Percentiles rank a stretch among this genome's conserved stretches.
phyloP scores from a whole-genome alignment of 2,113 vertebrate genomes.

The Seriola rivoliana region DNA sequence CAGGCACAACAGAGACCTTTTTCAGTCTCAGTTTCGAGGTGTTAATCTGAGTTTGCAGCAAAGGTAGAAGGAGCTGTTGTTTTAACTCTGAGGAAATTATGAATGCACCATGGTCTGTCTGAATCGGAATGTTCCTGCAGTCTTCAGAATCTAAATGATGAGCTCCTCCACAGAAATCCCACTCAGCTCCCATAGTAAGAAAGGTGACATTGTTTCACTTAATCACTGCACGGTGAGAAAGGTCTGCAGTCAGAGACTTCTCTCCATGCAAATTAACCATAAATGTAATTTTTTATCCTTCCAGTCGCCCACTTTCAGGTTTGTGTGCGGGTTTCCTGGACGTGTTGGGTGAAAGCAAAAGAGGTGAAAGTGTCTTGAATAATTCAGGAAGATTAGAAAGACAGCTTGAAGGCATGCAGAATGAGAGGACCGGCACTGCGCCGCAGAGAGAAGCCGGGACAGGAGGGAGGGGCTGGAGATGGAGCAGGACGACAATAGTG shows the following conservation, averaged over 20 bases:
- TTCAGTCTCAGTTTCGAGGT: constrained; percentile 6
- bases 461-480: constrained; percentile 42
- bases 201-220: constrained; percentile 16
- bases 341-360: constrained; percentile 3
- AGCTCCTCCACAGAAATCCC: neutral
- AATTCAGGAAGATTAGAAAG: constrained; percentile 60
- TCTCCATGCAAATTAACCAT: constrained; percentile 22
- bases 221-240: neutral
- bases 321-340: constrained; percentile 24
- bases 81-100: constrained; percentile 5
- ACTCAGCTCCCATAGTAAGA: neutral
- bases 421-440: constrained; percentile 30
- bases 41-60: neutral
- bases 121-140: neutral
- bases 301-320: constrained; percentile 10
- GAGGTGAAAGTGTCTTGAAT: constrained; percentile 60
- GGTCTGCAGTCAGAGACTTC: neutral
- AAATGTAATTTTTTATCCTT: neutral
- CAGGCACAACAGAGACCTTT: neutral
- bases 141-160: neutral
- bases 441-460: constrained; percentile 37
- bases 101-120: neutral
- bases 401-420: constrained; percentile 60
- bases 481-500: constrained; percentile 28
- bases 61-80: neutral